Conservation (phyloP, 2,797 vertebrate species). For the Telmatherina bonti region DNA sequence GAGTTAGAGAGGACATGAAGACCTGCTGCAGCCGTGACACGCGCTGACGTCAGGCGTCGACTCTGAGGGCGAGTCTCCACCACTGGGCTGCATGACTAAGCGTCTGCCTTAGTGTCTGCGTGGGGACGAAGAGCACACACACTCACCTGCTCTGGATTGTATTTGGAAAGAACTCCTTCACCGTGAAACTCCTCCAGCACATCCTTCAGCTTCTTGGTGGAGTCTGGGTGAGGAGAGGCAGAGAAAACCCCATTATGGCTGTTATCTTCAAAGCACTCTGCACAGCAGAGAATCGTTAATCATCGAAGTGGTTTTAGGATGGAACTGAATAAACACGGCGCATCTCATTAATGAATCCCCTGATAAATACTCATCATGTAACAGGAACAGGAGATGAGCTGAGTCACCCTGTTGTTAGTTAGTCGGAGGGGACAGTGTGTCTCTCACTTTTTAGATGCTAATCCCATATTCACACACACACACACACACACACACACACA, state of each 20-base stretch:
- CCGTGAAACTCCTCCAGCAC: conserved; percentile 92
- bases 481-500: conserved; percentile 5
- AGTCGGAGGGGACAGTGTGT: conserved; percentile 36
- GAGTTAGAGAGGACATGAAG: no score
- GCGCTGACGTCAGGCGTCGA: conserved; percentile 35
- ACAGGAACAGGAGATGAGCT: conserved; percentile 33
- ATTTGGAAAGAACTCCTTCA: conserved; percentile 88
- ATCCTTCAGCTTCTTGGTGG: conserved; percentile 94
- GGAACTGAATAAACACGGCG: conserved; percentile 13
- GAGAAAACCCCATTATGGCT: background rate
- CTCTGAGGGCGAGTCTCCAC: conserved; percentile 26
- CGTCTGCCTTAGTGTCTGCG: conserved; percentile 1
- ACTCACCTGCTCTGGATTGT: conserved; percentile 91
- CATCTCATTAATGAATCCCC: conserved; percentile 28
- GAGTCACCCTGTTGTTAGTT: conserved; percentile 35
- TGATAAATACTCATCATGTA: conserved; percentile 36
- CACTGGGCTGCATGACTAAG: conserved; percentile 41
- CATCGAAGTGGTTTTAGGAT: conserved; percentile 7
- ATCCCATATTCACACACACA: conserved; percentile 24
- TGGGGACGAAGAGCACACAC: background rate
- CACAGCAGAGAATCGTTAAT: background rate
- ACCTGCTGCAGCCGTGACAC: background rate
- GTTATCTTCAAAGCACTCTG: background rate
- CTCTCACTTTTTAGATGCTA: conserved; percentile 43
- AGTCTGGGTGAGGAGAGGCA: conserved; percentile 81